Percentiles rank a stretch among this genome's conserved stretches.
Conservation (phyloP, 2,113 vertebrate species). For the Grantiella picta region DNA sequence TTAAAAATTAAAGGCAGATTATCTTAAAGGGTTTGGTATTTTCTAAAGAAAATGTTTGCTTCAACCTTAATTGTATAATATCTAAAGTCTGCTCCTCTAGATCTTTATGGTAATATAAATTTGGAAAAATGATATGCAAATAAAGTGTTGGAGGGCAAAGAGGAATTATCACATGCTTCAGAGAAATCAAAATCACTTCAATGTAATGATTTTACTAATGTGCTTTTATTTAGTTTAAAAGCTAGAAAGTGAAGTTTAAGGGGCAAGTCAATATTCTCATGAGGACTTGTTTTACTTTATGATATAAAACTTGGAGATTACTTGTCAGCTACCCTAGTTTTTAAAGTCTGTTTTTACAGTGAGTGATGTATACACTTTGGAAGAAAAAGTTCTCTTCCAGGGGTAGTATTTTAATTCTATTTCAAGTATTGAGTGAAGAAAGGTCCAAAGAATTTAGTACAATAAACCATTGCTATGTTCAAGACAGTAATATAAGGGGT, state of each 20-base stretch:
- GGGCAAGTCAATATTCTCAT: not conserved
- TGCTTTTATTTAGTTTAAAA: not conserved
- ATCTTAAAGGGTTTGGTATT: not conserved
- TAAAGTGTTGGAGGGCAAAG: not conserved
- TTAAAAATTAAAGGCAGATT: not conserved
- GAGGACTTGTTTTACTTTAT: conserved; percentile 22
- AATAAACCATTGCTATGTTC: not conserved
- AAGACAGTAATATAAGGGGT: not conserved
- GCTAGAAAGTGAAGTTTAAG: not conserved
- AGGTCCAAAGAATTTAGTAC: not conserved
- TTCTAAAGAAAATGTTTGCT: not conserved
- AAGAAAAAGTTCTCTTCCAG: not conserved
- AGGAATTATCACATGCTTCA: not conserved
- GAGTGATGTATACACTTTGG: not conserved
- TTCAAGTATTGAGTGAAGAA: not conserved
- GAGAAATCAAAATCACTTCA: not conserved
- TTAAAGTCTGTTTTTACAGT: not conserved
- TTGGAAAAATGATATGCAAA: not conserved
- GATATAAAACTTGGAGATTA: not conserved
- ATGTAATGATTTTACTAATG: not conserved
- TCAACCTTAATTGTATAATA: not conserved
- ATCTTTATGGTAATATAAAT: not conserved
- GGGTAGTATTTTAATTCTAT: conserved; percentile 14
- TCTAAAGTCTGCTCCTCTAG: not conserved
- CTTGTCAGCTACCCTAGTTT: conserved; percentile 8